Conservation (phyloP, 2,797 vertebrate genomes). For the Gadopsis bispinosus region DNA sequence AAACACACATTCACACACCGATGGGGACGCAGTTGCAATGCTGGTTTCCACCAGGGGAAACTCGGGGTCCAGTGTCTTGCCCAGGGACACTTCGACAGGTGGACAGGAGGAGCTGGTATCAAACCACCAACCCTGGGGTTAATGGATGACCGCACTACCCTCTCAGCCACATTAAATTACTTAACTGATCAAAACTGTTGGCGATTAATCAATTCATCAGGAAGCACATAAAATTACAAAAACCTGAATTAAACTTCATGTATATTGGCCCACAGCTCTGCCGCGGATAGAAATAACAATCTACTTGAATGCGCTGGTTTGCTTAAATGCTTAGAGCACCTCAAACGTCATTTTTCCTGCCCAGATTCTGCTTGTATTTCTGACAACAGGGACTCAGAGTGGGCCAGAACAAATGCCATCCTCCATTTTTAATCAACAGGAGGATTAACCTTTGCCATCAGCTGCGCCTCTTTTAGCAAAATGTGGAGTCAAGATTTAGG, state of each 20-base stretch:
- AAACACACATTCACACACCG: too few species aligned
- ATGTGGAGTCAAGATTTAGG: slow-evolving; percentile 60
- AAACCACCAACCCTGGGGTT: too few species aligned
- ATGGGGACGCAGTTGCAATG: too few species aligned
- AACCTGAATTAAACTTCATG: not conserved
- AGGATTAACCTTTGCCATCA: slow-evolving; percentile 72
- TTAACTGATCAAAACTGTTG: too few species aligned
- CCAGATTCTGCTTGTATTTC: slow-evolving; percentile 45
- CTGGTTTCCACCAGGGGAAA: too few species aligned
- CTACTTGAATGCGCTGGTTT: slow-evolving; percentile 19
- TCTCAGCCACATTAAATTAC: too few species aligned
- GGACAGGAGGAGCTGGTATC: too few species aligned
- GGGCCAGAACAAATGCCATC: slow-evolving; percentile 59
- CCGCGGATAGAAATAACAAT: slow-evolving; percentile 20
- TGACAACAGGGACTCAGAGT: slow-evolving; percentile 37
- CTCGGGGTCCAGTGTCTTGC: too few species aligned
- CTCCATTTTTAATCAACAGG: slow-evolving; percentile 66
- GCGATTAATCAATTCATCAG: not conserved
- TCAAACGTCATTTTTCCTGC: slow-evolving; percentile 28
- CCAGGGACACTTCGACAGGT: too few species aligned
- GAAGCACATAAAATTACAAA: slow-evolving; percentile 11
- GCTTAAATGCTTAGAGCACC: slow-evolving; percentile 17
- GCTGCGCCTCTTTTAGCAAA: slow-evolving; percentile 42
- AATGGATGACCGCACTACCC: too few species aligned
- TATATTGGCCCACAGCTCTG: not conserved